Base-by-base conservation (phyloP, 1,140 invertebrate species). In the Ceratina australensis region DNA sequence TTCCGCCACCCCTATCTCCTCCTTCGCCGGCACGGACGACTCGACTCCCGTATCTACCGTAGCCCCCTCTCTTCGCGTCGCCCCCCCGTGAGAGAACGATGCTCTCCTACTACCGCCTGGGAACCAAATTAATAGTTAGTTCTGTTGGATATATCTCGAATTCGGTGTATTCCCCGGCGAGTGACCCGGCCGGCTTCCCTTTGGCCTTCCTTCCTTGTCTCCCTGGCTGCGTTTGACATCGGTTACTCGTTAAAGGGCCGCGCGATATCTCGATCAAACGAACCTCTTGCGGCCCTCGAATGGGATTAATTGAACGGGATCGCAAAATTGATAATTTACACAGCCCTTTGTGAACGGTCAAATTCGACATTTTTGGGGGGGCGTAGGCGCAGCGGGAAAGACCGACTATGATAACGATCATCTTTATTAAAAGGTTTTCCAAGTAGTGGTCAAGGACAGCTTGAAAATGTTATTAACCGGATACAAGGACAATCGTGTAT, bases 111-210 rank as follows among this genome's bases (percentile, higher is more conserved):
- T 64, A 81, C 78, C 82, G 84, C 90, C 90, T 91, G 91, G 89
- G 90, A 91, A 92, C 90, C 88, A 91, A 92, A 92, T 92, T 92
- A 92, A 92, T 91, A 92, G 90, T 89, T 90, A 85, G 88, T 89
- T 88, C 88, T 89, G 83, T 81, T 85, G 86, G 83, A 89, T 88
- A 89, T 89, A 88, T 91, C 90, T 90, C 87, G 85, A 83, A 89
- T 90, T 89, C 81, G 74, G 78, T 86, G 77, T 88, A 86, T 88
- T 86, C 84, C 85, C 82, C 73, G 28, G 77, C 68, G 75, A 84
- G 24, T 78, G 79, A 85, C 82, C 82, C 74, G 60, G 10, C 16
- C 68, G 18, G 66, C 72, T 73, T 80, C 80, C 78, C 67, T 76
- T 77, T 72, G 33, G 33, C 64, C 64, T 71, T 69, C 73, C 20